Conservation (phyloP, 1,140 invertebrate species). For the Dryas iulia region DNA sequence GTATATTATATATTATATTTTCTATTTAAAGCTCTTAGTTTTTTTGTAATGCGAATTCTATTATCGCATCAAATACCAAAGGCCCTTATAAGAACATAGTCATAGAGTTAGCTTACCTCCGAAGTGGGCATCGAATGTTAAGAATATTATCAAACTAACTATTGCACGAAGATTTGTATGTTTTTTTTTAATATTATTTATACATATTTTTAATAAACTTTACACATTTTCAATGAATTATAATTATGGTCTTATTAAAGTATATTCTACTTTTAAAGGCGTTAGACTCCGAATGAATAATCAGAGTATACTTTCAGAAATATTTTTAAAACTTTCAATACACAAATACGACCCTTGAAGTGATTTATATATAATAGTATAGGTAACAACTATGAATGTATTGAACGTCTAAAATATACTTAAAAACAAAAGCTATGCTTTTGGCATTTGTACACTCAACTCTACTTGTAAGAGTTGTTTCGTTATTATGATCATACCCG, state of each 20-base stretch:
- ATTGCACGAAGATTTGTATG: constrained; percentile 1
- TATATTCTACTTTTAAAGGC: neutral
- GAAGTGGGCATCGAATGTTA: constrained; percentile 42
- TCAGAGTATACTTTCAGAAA: neutral
- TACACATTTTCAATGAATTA: neutral
- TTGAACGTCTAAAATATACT: constrained; percentile 65
- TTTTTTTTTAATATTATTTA: too few relatives aligned
- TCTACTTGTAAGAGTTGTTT: constrained; percentile 25
- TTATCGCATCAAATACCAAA: constrained; percentile 69
- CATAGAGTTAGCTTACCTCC: constrained; percentile 31
- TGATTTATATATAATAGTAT: constrained; percentile 13
- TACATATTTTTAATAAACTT: neutral
- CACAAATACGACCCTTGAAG: neutral
- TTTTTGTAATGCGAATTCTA: constrained; percentile 68
- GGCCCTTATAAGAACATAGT: constrained; percentile 43
- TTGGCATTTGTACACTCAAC: constrained; percentile 56
- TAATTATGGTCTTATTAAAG: neutral
- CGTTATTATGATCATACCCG: constrained; percentile 36
- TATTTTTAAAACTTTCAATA: constrained; percentile 4
- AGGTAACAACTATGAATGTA: constrained; percentile 60
- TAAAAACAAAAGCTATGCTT: constrained; percentile 71
- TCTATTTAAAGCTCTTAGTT: constrained; percentile 80
- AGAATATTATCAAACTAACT: constrained; percentile 37
- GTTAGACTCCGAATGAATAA: neutral
- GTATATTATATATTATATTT: constrained; percentile 76